Conservation (phyloP, 2,888 invertebrate species). For the Habroteleia sp. region DNA sequence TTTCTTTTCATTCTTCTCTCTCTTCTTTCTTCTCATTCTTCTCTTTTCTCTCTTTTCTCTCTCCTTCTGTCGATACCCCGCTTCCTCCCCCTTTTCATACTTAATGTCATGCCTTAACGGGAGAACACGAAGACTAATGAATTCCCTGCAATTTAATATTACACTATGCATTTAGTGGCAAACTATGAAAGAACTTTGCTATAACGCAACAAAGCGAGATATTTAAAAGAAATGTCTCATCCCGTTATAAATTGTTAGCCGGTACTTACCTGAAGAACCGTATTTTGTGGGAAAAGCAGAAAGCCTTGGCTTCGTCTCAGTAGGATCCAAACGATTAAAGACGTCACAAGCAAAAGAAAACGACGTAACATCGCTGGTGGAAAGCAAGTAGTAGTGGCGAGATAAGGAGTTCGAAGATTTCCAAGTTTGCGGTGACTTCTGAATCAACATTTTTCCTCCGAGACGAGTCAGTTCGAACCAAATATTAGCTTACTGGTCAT, state of each 20-base stretch:
- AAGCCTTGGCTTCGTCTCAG: conserved; percentile 61
- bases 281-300: conserved; percentile 72
- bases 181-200: conserved; percentile 35
- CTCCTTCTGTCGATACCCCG: too few species aligned
- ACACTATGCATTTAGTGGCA: conserved; percentile 19
- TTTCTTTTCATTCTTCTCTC: too few species aligned
- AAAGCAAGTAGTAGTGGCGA: conserved; percentile 48
- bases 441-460: conserved; percentile 62
- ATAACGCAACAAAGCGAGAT: conserved; percentile 28
- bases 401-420: conserved; percentile 52
- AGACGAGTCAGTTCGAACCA: conserved; percentile 70
- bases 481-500: conserved; percentile 73
- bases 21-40: too few species aligned
- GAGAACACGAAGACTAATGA: not conserved
- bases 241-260: conserved; percentile 44
- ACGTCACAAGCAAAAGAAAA: conserved; percentile 62
- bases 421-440: conserved; percentile 58
- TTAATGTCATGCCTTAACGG: too few species aligned
- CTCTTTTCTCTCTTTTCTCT: too few species aligned
- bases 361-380: conserved; percentile 68
- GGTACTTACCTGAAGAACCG: conserved; percentile 75
- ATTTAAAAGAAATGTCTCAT: conserved; percentile 44
- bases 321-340: conserved; percentile 51
- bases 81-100: too few species aligned
- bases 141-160: conserved; percentile 6